These are phyloP conservation scores for Catagonus wagneri DNA, from an alignment of 2,113 vertebrate species.

Conservation along the genomic window DNA sequence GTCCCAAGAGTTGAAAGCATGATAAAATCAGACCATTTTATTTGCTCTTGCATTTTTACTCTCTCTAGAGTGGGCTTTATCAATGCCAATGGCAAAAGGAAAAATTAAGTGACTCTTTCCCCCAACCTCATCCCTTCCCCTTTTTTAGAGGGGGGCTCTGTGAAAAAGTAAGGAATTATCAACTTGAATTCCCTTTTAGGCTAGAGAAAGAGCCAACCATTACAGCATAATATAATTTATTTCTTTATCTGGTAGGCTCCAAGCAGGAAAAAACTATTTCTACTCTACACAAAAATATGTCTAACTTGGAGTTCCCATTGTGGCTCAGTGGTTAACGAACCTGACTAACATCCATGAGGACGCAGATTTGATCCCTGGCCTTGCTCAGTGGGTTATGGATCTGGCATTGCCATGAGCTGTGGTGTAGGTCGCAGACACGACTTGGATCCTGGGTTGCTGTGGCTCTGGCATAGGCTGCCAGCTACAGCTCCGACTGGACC, in stretches of 20 bases:
- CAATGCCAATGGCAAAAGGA: not conserved
- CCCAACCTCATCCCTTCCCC: not conserved
- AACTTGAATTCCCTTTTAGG: not conserved
- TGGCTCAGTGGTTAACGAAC: too few species aligned
- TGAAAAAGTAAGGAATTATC: not conserved
- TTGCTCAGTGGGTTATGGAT: too few species aligned
- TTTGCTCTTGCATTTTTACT: not conserved
- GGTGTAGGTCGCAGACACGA: too few species aligned
- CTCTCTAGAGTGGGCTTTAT: not conserved
- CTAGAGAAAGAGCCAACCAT: not conserved
- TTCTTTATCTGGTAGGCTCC: not conserved
- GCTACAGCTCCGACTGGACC: too few species aligned
- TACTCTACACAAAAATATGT: not conserved
- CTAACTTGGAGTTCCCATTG: too few species aligned
- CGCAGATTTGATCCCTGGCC: too few species aligned
- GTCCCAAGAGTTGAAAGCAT: not conserved
- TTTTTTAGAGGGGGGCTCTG: not conserved
- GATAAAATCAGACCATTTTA: not conserved
- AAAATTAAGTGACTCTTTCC: not conserved
- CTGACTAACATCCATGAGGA: too few species aligned
- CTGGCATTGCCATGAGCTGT: too few species aligned
- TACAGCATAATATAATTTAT: not conserved
- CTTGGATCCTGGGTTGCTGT: too few species aligned
- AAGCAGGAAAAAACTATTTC: not conserved
- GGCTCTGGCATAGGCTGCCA: too few species aligned